Evolutionary conservation across 2,888 invertebrate genomes (phyloP).

Genomic region (Capitulum mitella): DNA sequence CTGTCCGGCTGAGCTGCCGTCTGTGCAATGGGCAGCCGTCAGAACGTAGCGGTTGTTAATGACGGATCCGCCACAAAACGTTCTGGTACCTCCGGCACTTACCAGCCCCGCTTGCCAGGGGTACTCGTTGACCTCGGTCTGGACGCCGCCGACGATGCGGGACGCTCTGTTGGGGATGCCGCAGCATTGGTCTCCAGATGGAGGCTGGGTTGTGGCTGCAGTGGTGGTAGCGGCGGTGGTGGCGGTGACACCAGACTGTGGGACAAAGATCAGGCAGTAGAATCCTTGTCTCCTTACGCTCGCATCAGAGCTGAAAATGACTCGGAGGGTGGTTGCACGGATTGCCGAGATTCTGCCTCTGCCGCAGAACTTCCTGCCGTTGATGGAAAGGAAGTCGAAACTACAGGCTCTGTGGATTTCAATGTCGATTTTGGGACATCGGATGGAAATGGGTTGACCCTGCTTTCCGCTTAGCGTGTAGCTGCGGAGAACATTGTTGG

Average conservation of each 20-base stretch:
- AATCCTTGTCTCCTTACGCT: neutral
- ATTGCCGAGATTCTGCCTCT: neutral
- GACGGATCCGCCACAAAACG: neutral
- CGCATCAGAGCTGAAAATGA: neutral
- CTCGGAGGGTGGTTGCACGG: neutral
- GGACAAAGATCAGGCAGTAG: neutral
- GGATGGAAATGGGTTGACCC: neutral
- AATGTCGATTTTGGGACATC: neutral
- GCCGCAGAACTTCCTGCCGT: neutral
- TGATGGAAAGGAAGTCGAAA: neutral
- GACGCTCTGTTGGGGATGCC: neutral
- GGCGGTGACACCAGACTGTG: neutral
- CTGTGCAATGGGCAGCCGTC: neutral
- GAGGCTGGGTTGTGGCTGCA: neutral
- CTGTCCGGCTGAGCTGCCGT: neutral
- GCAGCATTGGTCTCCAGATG: neutral
- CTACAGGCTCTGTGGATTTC: neutral
- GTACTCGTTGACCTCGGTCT: conserved; percentile 1
- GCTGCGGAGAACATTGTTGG: neutral
- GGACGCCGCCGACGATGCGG: neutral
- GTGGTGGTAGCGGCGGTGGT: no score
- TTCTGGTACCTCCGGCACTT: neutral
- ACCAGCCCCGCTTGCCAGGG: conserved; percentile 14
- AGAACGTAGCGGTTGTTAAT: neutral
- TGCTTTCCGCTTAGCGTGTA: neutral